phyloP scores from a whole-genome alignment of 2,113 vertebrate genomes.

The Hemiprocne comata region DNA sequence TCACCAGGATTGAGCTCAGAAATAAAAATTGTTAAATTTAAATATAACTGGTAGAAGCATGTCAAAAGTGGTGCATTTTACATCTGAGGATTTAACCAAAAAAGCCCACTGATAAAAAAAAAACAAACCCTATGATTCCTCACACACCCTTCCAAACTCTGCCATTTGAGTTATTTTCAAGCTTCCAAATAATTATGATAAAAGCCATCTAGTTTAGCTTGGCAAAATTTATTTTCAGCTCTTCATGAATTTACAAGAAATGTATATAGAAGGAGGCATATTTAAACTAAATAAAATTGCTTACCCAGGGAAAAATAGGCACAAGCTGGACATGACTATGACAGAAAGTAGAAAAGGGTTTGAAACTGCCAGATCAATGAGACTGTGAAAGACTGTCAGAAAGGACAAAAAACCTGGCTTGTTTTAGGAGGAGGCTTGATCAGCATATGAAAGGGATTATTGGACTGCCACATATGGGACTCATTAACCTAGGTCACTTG shows the following conservation, averaged over 20 bases:
- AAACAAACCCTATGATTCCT: background rate
- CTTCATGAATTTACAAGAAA: background rate
- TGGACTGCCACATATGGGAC: conserved; percentile 1
- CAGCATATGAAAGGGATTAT: conserved; percentile 25
- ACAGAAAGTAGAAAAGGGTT: background rate
- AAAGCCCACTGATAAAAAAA: background rate
- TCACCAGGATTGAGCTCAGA: background rate
- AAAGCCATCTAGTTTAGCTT: background rate
- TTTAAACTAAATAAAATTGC: background rate
- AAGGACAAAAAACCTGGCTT: background rate
- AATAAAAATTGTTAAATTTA: background rate
- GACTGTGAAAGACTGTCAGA: background rate
- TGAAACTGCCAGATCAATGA: background rate
- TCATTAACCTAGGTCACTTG: background rate
- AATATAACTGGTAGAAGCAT: background rate
- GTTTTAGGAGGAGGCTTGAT: conserved; percentile 17
- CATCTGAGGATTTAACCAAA: background rate
- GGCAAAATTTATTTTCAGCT: background rate
- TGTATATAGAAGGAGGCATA: background rate
- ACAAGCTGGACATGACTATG: background rate
- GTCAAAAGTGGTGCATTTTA: background rate
- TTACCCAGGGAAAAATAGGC: background rate
- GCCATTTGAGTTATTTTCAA: background rate
- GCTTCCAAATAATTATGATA: background rate
- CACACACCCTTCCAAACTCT: background rate